These are phyloP conservation scores for Tridacna crocea DNA, from an alignment of 2,888 invertebrate species.

Conservation along the genomic window DNA sequence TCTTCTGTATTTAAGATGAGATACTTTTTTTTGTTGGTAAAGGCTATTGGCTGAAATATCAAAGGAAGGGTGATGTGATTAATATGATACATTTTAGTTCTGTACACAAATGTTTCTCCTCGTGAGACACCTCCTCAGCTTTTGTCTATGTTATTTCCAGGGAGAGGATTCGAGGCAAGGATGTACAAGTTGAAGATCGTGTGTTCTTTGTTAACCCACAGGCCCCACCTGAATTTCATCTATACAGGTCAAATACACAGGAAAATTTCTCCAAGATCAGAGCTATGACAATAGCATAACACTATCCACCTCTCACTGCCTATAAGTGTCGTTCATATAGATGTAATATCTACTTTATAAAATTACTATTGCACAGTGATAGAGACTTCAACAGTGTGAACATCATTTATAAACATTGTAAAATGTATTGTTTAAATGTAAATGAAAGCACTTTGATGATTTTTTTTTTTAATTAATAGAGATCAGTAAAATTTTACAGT, in stretches of 20 bases:
- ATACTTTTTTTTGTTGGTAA: too few species aligned
- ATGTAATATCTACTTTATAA: conserved; percentile 6
- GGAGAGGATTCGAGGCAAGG: conserved; percentile 80
- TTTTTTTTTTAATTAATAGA: background rate
- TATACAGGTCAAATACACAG: conserved; percentile 59
- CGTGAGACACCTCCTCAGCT: too few species aligned
- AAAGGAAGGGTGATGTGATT: too few species aligned
- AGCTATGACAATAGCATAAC: conserved; percentile 66
- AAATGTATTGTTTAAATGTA: background rate
- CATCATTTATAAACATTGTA: background rate
- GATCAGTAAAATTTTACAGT: background rate
- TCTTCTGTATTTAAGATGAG: too few species aligned
- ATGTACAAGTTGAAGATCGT: conserved; percentile 76
- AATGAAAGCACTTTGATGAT: background rate
- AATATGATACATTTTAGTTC: too few species aligned
- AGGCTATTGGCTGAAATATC: too few species aligned
- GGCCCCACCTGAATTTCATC: conserved; percentile 65
- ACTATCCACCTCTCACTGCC: background rate
- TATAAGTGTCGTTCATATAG: conserved; percentile 9
- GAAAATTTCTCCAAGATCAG: conserved; percentile 59
- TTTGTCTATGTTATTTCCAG: conserved; percentile 59
- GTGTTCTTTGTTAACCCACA: conserved; percentile 77
- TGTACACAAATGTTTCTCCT: too few species aligned
- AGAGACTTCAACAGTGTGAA: background rate
- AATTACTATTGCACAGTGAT: too few species aligned